A percentile compares a stretch with the other conserved stretches of the same genome.
Conservation (phyloP, 64 coral and sea anemone species). For the Dendronephthya gigantea region DNA sequence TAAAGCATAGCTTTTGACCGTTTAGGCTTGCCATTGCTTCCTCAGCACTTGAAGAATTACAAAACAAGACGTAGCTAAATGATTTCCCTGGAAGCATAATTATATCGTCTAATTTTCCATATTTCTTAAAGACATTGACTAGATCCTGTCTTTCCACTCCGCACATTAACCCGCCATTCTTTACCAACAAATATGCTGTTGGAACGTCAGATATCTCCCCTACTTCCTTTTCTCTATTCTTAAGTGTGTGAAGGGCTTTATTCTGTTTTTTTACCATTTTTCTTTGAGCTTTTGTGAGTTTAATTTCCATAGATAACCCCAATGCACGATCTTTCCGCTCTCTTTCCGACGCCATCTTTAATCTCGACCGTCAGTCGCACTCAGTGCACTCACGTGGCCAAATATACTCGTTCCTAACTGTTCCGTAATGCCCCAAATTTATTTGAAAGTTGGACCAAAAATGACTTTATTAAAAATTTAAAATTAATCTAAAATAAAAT, state of each 20-base stretch:
- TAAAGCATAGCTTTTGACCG: constrained; percentile 44
- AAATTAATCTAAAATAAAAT: too few relatives aligned
- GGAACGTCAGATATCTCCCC: constrained; percentile 54
- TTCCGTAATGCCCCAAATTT: too few relatives aligned
- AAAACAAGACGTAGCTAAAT: constrained; percentile 73
- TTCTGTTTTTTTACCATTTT: constrained; percentile 69
- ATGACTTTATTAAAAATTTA: too few relatives aligned
- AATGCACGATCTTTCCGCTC: too few relatives aligned
- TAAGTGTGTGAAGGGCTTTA: constrained; percentile 49
- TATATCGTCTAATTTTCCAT: constrained; percentile 59
- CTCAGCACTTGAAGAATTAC: constrained; percentile 32
- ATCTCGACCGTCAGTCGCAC: too few relatives aligned
- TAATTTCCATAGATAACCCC: too few relatives aligned
- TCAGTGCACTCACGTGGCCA: too few relatives aligned
- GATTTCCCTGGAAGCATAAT: constrained; percentile 76
- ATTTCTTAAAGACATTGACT: constrained; percentile 49
- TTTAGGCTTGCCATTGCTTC: constrained; percentile 61
- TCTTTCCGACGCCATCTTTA: too few relatives aligned
- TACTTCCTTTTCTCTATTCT: constrained; percentile 48
- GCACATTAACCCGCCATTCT: constrained; percentile 91
- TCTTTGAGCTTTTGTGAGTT: constrained; percentile 75
- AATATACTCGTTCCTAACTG: too few relatives aligned
- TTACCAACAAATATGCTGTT: constrained; percentile 67
- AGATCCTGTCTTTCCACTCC: constrained; percentile 57
- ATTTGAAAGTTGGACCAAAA: too few relatives aligned